Evolutionary conservation across 1,140 invertebrate genomes (phyloP), one percentile per base, ranked within the genome.

Genomic region (Harlomillsia oculata): DNA sequence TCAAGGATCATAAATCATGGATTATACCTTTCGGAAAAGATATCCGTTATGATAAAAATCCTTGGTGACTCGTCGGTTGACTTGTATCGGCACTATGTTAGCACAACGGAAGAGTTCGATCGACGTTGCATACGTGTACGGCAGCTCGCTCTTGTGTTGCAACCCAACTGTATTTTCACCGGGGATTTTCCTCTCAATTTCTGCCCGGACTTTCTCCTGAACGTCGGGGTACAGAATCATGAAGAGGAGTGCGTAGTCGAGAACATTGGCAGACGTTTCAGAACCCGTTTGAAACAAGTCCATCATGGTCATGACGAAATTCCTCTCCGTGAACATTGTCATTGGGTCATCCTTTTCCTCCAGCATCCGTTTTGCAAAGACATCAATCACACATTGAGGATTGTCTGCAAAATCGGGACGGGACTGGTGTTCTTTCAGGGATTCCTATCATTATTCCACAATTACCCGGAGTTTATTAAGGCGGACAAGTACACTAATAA

Each of bases 161-260:
- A n/a, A n/a, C n/a, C n/a, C n/a, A n/a, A n/a, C n/a, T n/a, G n/a
- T n/a, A n/a, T n/a, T n/a, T 21, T 83, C 76, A 54, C 76, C 72
- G 0, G 82, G 83, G 26, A 91, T 74, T 0, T 88, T 76, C 58
- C 72, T 68, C 66, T 90, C 87, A 56, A 92, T 81, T 75, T 92
- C 87, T 46, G 78, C 75, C 56, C 85, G 83, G 0, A 84, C 84
- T 70, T 82, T 83, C 51, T 73, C 77, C 66, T 91, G 88, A 2
- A 89, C 78, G 16, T 85, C 76, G 14, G 83, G 87, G 67, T 85
- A 77, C 37, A 81, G 69, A 1, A 88, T 76, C 56, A 93, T 70
- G 60, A 85, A 82, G 48, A 89, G 77, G 46, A 92, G 82, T 36
- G 80, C 78, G 67, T 87, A 88, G n/a, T 80, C 78, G 60, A 88